Base-by-base conservation (phyloP, 2,888 invertebrate genomes). In the Callyntrura guangdongensis region DNA sequence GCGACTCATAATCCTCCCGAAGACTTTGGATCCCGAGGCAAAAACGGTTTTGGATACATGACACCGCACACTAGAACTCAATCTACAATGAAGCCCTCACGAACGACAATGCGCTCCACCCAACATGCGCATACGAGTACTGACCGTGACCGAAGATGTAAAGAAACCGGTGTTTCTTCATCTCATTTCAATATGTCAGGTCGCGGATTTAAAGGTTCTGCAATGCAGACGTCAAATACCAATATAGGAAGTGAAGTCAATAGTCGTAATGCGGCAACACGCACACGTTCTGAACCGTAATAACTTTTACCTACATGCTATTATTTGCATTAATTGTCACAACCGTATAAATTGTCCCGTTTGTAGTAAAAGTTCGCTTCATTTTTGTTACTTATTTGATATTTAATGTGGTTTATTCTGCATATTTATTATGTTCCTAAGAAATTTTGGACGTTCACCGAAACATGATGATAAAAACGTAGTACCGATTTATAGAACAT, bases 401-500 rank as follows among this genome's bases (percentile, higher is more conserved):
- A n/a, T n/a, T n/a, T n/a, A n/a, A n/a, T n/a, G n/a, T n/a, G n/a
- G n/a, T n/a, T n/a, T n/a, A n/a, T n/a, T n/a, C n/a, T n/a, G 36
- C 36, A 36, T 36, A 6, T 36, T 36, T 36, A 36, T 2, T 36
- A 36, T 36, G 6, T 36, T 47, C 47, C 9, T 22, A 56, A 56
- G 56, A 8, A 17, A 56, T 56, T 4, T 56, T 17, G 56, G 56
- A 56, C n/a, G n/a, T 17, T 2, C n/a, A 5, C 1, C 14, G 8
- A 56, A 56, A 45, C 20, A 36, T n/a, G 47, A 47, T 0, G 61
- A 61, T 12, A 56, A 25, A 0, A 20, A 17, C 17, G 59, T 2
- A 59, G 59, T 86, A 0, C 86, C 86, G 5, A 49, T 86, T n/a
- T 79, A 64, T 25, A 25, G 82, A 45, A 56, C 69, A n/a, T 36